phyloP scores from a whole-genome alignment of 2,113 vertebrate genomes.

The human region DNA sequence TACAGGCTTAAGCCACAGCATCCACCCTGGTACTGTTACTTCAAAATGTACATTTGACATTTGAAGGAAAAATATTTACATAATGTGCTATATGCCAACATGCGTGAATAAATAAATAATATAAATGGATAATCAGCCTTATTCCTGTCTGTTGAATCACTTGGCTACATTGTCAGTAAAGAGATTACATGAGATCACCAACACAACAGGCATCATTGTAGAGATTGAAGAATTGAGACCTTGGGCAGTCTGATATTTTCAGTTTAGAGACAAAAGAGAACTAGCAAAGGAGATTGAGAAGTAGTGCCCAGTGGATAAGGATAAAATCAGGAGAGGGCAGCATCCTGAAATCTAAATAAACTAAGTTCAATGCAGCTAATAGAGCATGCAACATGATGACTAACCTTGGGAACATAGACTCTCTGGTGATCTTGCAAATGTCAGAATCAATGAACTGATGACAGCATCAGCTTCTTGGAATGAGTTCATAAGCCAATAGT shows the following conservation, averaged over 20 bases:
- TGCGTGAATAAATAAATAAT: neutral
- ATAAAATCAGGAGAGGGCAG: neutral
- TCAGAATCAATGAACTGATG: neutral
- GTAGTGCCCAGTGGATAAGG: neutral
- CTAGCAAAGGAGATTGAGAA: neutral
- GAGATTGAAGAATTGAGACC: neutral
- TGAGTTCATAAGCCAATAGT: neutral
- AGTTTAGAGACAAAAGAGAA: neutral
- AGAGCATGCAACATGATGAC: neutral
- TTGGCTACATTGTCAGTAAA: neutral
- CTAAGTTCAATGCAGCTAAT: fast-evolving
- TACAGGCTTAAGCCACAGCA: too few relatives aligned
- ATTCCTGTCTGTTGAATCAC: neutral
- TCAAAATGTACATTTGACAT: neutral
- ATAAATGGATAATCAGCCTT: neutral
- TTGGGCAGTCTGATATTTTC: neutral
- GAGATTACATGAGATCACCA: neutral
- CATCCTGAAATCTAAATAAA: neutral
- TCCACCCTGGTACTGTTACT: too few relatives aligned
- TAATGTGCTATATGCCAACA: neutral
- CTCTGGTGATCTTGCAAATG: neutral
- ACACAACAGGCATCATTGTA: neutral
- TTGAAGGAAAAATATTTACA: neutral
- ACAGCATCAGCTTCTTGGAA: neutral
- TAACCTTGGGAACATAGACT: neutral